phyloP scores from a whole-genome alignment of 2,113 vertebrate species.

The Glaucomys volans region DNA sequence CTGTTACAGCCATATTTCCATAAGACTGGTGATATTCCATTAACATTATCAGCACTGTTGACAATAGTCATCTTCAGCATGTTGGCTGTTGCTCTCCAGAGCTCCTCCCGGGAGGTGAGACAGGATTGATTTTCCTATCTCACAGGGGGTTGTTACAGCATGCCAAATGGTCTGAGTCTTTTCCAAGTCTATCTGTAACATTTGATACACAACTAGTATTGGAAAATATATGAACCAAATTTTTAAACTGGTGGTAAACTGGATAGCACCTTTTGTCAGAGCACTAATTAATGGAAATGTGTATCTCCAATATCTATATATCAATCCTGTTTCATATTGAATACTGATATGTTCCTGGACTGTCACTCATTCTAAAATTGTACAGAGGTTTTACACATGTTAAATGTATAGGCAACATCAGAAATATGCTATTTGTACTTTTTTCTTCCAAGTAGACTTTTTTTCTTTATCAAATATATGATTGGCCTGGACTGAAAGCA shows the following conservation, averaged over 20 bases:
- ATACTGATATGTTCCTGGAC: neutral
- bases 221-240: neutral
- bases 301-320: rapidly evolving
- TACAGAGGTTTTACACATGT: neutral
- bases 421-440: neutral
- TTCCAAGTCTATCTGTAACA: neutral
- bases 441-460: neutral
- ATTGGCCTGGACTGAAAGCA: neutral
- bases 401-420: neutral
- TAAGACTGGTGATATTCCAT: neutral
- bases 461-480: neutral
- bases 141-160: too few relatives aligned
- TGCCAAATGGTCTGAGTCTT: neutral
- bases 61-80: neutral
- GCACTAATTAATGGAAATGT: neutral
- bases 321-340: neutral
- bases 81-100: rapidly evolving
- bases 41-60: neutral
- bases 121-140: neutral
- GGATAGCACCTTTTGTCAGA: neutral
- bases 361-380: neutral
- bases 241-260: neutral
- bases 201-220: neutral
- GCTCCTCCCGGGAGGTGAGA: neutral
- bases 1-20: neutral